phyloP scores from a whole-genome alignment of 2,113 vertebrate genomes.

The Narcine bancroftii region DNA sequence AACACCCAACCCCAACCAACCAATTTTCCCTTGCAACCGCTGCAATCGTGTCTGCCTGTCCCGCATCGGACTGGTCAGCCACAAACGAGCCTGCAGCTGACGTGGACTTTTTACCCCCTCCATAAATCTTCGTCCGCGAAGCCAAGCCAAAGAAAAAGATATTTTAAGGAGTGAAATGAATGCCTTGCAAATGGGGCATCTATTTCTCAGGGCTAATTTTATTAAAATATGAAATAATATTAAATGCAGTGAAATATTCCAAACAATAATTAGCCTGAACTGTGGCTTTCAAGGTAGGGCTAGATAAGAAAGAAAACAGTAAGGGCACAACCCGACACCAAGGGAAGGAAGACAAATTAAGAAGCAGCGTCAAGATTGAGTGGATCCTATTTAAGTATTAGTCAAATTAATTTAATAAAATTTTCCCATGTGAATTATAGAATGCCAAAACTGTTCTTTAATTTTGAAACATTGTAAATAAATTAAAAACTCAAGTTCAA shows the following conservation, averaged over 20 bases:
- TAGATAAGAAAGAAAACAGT: not conserved
- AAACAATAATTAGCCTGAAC: not conserved
- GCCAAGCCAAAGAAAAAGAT: no score
- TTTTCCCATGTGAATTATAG: not conserved
- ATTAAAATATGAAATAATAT: not conserved
- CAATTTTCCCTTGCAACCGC: no score
- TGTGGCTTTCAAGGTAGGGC: not conserved
- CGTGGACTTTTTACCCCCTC: no score
- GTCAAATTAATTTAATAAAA: not conserved
- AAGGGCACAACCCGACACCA: not conserved
- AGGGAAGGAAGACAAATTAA: not conserved
- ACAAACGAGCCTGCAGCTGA: no score
- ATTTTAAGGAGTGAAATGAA: not conserved
- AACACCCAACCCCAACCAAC: no score
- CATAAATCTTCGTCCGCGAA: no score
- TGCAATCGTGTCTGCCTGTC: no score
- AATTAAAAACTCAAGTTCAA: not conserved
- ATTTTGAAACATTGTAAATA: not conserved
- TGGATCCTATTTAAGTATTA: not conserved
- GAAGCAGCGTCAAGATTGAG: not conserved
- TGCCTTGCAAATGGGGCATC: not conserved
- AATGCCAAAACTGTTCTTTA: not conserved
- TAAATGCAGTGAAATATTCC: not conserved
- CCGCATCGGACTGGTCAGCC: no score
- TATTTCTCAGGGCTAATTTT: not conserved